phyloP scores from a whole-genome alignment of 1,140 invertebrate species.

The Phymastichus coffea region DNA sequence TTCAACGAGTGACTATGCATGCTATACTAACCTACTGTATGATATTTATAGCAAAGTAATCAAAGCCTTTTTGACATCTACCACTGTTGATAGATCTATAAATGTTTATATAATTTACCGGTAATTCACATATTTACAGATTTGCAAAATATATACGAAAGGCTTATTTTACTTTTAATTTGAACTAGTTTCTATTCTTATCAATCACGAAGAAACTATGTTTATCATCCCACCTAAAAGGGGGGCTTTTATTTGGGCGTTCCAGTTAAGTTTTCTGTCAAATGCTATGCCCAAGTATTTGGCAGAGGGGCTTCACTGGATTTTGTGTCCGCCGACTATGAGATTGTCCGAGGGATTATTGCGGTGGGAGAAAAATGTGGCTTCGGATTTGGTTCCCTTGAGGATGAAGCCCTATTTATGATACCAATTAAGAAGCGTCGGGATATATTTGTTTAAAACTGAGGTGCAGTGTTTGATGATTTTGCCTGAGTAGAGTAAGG shows the following conservation, averaged over 20 bases:
- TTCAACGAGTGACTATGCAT: no score
- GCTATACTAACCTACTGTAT: no score
- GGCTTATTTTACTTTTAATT: no score
- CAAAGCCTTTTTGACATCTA: no score
- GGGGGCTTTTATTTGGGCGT: background rate
- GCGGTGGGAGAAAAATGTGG: background rate
- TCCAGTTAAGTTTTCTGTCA: conserved; percentile 9
- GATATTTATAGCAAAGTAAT: no score
- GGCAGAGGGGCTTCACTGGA: background rate
- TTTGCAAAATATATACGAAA: no score
- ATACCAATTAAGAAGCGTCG: background rate
- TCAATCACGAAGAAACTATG: no score
- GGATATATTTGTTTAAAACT: background rate
- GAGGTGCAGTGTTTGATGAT: background rate
- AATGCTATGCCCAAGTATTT: conserved; percentile 11
- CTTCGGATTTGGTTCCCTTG: conserved; percentile 18
- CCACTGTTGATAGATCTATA: no score
- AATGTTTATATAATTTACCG: no score
- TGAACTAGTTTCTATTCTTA: no score
- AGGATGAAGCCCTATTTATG: conserved; percentile 14
- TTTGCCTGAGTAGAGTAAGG: background rate
- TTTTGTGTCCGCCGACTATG: background rate
- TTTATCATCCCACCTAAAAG: no score
- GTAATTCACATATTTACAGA: no score
- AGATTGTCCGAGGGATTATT: background rate